Percentiles rank a stretch among this genome's conserved stretches.
Conservation (phyloP, 2,888 invertebrate species). For the Coenonympha glycerion region DNA sequence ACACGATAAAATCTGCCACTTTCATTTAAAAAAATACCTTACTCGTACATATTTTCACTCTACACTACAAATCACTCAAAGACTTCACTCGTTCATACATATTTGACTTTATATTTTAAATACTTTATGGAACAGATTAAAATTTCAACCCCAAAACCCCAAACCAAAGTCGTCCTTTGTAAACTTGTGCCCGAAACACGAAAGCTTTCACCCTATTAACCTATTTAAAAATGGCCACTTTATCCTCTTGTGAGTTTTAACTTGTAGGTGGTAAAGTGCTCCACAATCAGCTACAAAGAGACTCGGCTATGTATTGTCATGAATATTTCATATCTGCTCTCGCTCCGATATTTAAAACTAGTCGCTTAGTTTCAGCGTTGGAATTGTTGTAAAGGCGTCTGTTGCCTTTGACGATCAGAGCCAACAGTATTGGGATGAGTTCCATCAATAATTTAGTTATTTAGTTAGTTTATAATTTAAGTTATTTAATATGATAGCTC, state of each 20-base stretch:
- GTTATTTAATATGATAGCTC: too few species aligned
- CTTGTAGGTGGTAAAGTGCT: too few species aligned
- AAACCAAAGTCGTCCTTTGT: background rate
- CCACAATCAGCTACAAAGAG: slow-evolving; percentile 28
- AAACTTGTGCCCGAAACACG: slow-evolving; percentile 2
- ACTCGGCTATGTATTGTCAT: slow-evolving; percentile 24
- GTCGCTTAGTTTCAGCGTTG: slow-evolving; percentile 9
- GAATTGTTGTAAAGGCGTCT: background rate
- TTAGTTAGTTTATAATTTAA: too few species aligned
- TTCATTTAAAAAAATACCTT: too few species aligned
- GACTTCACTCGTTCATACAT: too few species aligned
- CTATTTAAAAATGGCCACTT: slow-evolving; percentile 17
- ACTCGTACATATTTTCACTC: too few species aligned
- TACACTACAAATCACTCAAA: too few species aligned
- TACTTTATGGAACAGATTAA: background rate
- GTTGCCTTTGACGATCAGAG: too few species aligned
- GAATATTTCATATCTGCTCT: slow-evolving; percentile 24
- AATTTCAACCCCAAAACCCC: background rate
- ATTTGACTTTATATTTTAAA: background rate
- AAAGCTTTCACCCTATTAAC: slow-evolving; percentile 17
- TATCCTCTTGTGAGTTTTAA: slow-evolving; percentile 12
- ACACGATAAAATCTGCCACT: too few species aligned
- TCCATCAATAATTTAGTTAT: too few species aligned
- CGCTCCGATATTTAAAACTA: slow-evolving; percentile 20
- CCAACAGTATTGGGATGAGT: too few species aligned